Evolutionary conservation across 2,113 vertebrate genomes (phyloP).

Genomic region (Tor tambroides): DNA sequence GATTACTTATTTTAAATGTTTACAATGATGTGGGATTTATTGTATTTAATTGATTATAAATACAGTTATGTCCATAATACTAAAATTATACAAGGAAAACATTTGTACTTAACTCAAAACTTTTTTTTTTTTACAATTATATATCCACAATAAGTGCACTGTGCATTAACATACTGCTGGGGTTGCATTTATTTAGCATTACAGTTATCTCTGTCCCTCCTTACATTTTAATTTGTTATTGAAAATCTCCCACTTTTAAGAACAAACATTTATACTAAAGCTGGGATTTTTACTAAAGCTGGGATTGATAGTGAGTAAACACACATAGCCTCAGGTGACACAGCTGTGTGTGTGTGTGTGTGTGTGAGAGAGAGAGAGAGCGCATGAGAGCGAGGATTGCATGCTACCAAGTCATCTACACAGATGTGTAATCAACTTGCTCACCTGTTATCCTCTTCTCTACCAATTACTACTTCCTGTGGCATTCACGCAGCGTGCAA

Average conservation of each 20-base stretch:
- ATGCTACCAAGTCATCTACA: constrained; percentile 68
- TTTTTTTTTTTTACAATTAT: no score
- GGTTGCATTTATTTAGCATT: not conserved
- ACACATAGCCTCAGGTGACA: constrained; percentile 1
- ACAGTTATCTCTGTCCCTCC: not conserved
- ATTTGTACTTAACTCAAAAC: not conserved
- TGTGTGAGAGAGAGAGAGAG: constrained; percentile 17
- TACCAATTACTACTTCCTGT: constrained; percentile 63
- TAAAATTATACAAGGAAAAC: no score
- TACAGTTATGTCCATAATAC: no score
- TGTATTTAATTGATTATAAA: no score
- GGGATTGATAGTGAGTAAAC: not conserved
- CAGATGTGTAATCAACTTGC: constrained; percentile 73
- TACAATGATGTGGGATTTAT: no score
- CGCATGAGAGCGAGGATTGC: constrained; percentile 54
- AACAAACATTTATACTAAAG: not conserved
- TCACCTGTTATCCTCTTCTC: constrained; percentile 67
- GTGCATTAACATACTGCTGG: not conserved
- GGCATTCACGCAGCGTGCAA: not conserved
- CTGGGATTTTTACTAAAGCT: not conserved
- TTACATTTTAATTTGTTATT: not conserved
- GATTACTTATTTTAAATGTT: no score
- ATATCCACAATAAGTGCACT: not conserved
- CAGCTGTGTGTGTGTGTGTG: not conserved
- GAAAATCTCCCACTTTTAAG: not conserved